phyloP scores from a whole-genome alignment of 2,113 vertebrate genomes.

The Candoia aspera region DNA sequence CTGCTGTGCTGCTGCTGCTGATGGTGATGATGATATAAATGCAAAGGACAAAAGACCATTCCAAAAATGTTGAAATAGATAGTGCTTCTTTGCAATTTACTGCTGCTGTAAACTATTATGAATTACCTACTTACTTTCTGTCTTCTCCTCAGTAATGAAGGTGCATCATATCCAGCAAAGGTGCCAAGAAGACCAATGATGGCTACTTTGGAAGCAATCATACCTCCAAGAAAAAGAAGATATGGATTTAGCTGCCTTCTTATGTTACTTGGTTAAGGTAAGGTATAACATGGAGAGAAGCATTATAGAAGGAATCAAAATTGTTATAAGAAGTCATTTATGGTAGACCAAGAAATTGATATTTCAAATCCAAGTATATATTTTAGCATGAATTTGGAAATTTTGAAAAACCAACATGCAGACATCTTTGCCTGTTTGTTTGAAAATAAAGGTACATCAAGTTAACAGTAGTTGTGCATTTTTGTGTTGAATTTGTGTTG shows the following conservation, averaged over 20 bases:
- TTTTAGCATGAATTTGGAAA: neutral
- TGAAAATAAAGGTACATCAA: neutral
- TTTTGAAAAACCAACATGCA: neutral
- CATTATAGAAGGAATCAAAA: constrained; percentile 33
- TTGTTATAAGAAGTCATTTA: constrained; percentile 13
- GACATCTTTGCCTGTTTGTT: neutral
- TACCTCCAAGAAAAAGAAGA: constrained; percentile 33
- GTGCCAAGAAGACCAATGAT: constrained; percentile 33
- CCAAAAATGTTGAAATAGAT: neutral
- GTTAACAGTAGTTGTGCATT: neutral
- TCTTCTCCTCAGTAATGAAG: constrained; percentile 43
- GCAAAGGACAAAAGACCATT: neutral
- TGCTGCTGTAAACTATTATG: constrained; percentile 39
- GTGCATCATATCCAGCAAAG: constrained; percentile 56
- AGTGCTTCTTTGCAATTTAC: constrained; percentile 40
- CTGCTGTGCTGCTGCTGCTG: no score
- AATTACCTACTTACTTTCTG: constrained; percentile 59
- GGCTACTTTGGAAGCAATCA: constrained; percentile 45
- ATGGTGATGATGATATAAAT: neutral
- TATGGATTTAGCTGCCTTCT: constrained; percentile 49
- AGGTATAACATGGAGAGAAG: constrained; percentile 17
- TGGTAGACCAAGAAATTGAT: neutral
- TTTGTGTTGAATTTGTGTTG: neutral
- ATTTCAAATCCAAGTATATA: neutral
- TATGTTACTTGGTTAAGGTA: neutral